Conservation (phyloP, 2,888 invertebrate species). For the Lasioglossum malachurum region DNA sequence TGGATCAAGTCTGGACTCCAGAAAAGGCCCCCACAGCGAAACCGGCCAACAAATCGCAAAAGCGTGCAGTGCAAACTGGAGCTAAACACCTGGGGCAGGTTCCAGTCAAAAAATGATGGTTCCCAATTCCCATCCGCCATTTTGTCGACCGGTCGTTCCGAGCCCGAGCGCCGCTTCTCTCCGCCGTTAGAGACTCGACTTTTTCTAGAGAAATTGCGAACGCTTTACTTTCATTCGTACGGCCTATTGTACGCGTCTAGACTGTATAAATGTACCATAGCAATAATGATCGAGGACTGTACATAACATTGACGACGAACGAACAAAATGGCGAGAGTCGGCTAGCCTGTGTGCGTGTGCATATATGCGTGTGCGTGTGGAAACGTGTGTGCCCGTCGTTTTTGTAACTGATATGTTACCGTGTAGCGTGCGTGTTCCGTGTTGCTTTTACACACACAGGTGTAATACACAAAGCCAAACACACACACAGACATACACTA, state of each 20-base stretch:
- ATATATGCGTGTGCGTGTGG: background rate
- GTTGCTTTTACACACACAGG: constrained; percentile 52
- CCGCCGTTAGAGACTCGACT: constrained; percentile 17
- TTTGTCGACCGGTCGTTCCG: background rate
- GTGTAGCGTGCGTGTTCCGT: constrained; percentile 51
- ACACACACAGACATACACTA: background rate
- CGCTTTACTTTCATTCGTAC: constrained; percentile 60
- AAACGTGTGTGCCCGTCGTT: constrained; percentile 49
- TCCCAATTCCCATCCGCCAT: background rate
- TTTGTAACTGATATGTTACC: constrained; percentile 62
- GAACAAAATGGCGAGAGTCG: background rate
- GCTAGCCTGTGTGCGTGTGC: constrained; percentile 1
- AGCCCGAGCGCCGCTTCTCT: constrained; percentile 16
- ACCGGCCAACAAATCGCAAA: background rate
- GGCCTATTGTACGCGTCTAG: constrained; percentile 62
- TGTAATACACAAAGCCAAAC: background rate
- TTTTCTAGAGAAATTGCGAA: constrained; percentile 37
- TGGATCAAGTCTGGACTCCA: background rate
- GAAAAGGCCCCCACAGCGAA: background rate
- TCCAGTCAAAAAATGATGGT: background rate
- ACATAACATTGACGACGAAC: constrained; percentile 63
- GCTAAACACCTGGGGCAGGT: background rate
- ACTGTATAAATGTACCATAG: constrained; percentile 78
- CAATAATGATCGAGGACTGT: constrained; percentile 77
- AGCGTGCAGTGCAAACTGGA: background rate